Evolutionary conservation across 92 coral and sea anemone species (phyloP).

Genomic region (Chrysogorgia sp.): DNA sequence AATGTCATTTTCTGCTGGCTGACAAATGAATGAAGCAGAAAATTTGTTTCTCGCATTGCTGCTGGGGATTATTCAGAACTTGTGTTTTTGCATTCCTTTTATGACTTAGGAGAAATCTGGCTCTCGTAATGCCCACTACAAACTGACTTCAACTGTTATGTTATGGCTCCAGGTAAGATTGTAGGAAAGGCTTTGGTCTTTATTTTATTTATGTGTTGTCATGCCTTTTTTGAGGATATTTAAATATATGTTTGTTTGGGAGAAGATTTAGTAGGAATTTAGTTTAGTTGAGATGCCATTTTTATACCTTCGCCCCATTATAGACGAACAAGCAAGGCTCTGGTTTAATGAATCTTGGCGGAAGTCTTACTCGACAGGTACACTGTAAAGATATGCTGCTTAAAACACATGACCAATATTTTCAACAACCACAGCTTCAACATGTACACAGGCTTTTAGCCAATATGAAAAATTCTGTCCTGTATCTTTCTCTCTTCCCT

Average conservation of each 20-base stretch:
- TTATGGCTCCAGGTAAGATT: constrained; percentile 90
- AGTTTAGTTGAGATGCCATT: neutral
- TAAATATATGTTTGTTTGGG: too few species aligned
- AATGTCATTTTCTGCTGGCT: too few species aligned
- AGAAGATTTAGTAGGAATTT: neutral
- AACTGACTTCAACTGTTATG: constrained; percentile 98
- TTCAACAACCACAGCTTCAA: too few species aligned
- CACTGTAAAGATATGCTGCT: too few species aligned
- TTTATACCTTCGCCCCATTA: neutral
- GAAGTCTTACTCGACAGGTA: constrained; percentile 99
- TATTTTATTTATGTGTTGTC: neutral
- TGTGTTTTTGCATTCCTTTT: neutral
- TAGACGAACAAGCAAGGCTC: constrained; percentile 96
- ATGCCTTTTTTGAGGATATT: neutral
- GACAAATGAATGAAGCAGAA: too few species aligned
- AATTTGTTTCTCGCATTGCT: too few species aligned
- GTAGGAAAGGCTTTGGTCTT: neutral
- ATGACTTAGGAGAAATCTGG: constrained; percentile 79
- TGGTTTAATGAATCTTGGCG: constrained; percentile 98
- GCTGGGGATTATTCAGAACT: too few species aligned
- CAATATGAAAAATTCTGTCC: too few species aligned
- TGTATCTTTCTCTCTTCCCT: too few species aligned
- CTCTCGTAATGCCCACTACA: constrained; percentile 95
- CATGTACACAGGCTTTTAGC: neutral
- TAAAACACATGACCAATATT: too few species aligned